Evolutionary conservation across 2,888 invertebrate genomes (phyloP).

Genomic region (Dicranocentrus wangi): DNA sequence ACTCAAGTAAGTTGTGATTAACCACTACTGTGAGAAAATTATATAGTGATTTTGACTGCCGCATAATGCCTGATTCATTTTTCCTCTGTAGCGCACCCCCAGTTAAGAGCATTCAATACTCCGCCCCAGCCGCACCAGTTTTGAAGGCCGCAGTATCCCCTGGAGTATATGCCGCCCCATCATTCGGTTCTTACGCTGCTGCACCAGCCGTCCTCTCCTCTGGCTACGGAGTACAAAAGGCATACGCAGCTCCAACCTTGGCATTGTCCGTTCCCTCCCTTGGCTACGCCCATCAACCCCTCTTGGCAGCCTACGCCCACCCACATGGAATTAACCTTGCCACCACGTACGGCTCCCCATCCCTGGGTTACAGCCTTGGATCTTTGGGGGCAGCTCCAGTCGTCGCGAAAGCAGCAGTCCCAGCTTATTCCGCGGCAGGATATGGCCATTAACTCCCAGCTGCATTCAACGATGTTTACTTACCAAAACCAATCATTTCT

Average conservation of each 20-base stretch:
- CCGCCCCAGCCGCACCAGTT: conserved; percentile 58
- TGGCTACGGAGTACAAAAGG: conserved; percentile 26
- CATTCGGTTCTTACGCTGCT: conserved; percentile 21
- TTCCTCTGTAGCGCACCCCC: conserved; percentile 56
- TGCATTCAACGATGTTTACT: background rate
- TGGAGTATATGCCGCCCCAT: conserved; percentile 58
- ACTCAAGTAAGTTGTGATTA: conserved; percentile 58
- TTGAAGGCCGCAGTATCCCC: conserved; percentile 48
- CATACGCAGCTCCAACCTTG: conserved; percentile 12
- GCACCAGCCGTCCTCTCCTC: background rate
- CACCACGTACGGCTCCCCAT: conserved; percentile 67
- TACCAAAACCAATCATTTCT: background rate
- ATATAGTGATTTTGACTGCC: background rate
- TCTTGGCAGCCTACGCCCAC: conserved; percentile 36
- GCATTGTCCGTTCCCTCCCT: conserved; percentile 28
- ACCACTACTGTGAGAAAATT: no score
- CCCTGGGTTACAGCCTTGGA: conserved; percentile 70
- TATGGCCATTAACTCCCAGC: conserved; percentile 35
- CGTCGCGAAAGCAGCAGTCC: conserved; percentile 13
- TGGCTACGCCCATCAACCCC: conserved; percentile 19
- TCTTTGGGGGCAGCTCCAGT: conserved; percentile 12
- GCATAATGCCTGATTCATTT: background rate
- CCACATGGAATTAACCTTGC: conserved; percentile 44
- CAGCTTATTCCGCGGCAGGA: background rate
- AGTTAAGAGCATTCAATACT: conserved; percentile 65